Percentiles rank a stretch among this genome's conserved stretches.
These are phyloP conservation scores for Pygoscelis antarcticus DNA, from an alignment of 2,113 vertebrate genomes.

Conservation along the genomic window DNA sequence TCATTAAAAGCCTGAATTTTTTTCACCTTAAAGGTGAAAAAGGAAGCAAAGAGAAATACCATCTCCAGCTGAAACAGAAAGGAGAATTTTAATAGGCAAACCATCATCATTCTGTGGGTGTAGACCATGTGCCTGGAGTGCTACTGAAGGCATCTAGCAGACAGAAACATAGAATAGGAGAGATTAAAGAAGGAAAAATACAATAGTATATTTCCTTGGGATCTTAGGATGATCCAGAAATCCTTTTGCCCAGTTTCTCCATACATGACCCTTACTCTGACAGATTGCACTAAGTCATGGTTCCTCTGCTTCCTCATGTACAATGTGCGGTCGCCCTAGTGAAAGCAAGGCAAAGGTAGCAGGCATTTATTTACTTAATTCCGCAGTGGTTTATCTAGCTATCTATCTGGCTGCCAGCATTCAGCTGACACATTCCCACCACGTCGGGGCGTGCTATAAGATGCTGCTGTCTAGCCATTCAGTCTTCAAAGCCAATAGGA, in stretches of 20 bases:
- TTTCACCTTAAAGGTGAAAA: not conserved
- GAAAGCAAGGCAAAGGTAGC: not conserved
- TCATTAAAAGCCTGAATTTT: not conserved
- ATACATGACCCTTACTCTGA: conserved; percentile 9
- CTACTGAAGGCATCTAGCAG: not conserved
- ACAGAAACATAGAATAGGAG: not conserved
- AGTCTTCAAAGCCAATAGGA: not conserved
- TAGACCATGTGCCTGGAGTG: not conserved
- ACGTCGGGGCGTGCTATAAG: fast-evolving
- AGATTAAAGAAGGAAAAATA: not conserved
- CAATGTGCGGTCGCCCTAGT: fast-evolving
- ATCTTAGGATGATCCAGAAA: not conserved
- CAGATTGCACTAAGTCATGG: not conserved
- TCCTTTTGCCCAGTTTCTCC: conserved; percentile 41
- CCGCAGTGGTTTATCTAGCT: not conserved
- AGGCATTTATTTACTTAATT: not conserved
- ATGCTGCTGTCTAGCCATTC: not conserved
- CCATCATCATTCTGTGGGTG: not conserved
- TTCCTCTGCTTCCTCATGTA: not conserved
- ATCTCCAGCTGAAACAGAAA: not conserved
- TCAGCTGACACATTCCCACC: not conserved
- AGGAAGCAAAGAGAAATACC: not conserved
- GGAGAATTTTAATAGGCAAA: not conserved
- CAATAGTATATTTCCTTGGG: not conserved
- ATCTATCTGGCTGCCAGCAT: not conserved